A percentile compares a stretch with the other conserved stretches of the same genome.
phyloP scores from a whole-genome alignment of 1,140 invertebrate genomes.

The Chrysopa pallens region DNA sequence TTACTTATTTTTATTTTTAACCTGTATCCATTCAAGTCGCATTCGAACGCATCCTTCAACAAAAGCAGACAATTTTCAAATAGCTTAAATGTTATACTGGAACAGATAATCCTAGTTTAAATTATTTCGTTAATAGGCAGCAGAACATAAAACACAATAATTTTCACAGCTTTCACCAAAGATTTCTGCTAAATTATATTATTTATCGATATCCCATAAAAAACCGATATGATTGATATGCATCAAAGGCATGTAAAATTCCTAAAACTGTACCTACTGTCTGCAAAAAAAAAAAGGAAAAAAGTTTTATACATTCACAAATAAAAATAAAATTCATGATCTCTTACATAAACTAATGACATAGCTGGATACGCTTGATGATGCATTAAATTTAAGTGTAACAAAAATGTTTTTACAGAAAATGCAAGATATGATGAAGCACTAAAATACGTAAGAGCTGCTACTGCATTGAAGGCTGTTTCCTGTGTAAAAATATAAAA shows the following conservation, averaged over 20 bases:
- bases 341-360: conserved; percentile 65
- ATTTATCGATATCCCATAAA: too few relatives aligned
- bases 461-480: conserved; percentile 52
- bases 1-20: too few relatives aligned
- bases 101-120: too few relatives aligned
- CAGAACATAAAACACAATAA: too few relatives aligned
- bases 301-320: not conserved
- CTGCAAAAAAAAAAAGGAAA: conserved; percentile 30
- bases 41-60: too few relatives aligned
- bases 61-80: too few relatives aligned
- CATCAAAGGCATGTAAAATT: conserved; percentile 50
- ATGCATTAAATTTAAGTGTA: conserved; percentile 27
- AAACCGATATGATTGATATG: conserved; percentile 40
- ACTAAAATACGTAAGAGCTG: conserved; percentile 54
- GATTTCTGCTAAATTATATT: too few relatives aligned
- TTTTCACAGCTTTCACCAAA: too few relatives aligned
- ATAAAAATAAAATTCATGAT: not conserved
- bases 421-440: conserved; percentile 58
- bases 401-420: conserved; percentile 51
- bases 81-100: too few relatives aligned
- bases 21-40: too few relatives aligned
- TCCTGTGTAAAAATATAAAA: conserved; percentile 38
- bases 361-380: conserved; percentile 63
- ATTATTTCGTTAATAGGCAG: too few relatives aligned
- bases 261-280: conserved; percentile 52